Conservation (phyloP, 53 echinoderm and acorn worm genomes). For the Patiria pectinifera region DNA sequence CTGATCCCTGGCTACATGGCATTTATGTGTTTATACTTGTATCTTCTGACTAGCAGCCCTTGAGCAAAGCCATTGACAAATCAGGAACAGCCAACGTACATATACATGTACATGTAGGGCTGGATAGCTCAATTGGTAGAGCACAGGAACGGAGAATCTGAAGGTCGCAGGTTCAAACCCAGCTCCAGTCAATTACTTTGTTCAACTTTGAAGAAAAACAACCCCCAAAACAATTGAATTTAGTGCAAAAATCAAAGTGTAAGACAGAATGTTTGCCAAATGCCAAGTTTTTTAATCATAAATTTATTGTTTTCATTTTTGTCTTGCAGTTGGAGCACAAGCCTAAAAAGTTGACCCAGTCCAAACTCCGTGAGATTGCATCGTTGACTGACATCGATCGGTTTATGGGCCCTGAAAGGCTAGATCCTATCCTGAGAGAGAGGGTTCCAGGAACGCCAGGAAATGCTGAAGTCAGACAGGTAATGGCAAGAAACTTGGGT, state of each 20-base stretch:
- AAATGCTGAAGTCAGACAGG: constrained; percentile 73
- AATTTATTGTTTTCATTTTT: neutral
- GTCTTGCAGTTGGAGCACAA: constrained; percentile 48
- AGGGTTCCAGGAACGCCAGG: constrained; percentile 79
- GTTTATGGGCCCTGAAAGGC: constrained; percentile 45
- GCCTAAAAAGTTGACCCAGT: constrained; percentile 50
- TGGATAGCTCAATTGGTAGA: neutral
- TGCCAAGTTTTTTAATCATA: neutral
- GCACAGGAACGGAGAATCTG: no score
- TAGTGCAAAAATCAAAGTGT: neutral
- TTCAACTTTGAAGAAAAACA: no score
- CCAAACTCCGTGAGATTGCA: constrained; percentile 43
- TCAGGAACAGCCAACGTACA: no score
- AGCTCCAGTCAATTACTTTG: no score
- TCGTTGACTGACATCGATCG: constrained; percentile 51
- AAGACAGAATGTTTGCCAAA: no score
- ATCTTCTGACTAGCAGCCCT: no score
- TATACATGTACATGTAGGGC: no score
- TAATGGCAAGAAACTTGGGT: constrained; percentile 31
- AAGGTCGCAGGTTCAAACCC: no score
- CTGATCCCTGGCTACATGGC: no score
- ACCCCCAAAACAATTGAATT: neutral
- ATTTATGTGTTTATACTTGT: no score
- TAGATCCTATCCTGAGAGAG: constrained; percentile 67
- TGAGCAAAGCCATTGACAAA: no score